Evolutionary conservation across 2,797 vertebrate genomes (phyloP).

Genomic region (Smutsia temminckii): DNA sequence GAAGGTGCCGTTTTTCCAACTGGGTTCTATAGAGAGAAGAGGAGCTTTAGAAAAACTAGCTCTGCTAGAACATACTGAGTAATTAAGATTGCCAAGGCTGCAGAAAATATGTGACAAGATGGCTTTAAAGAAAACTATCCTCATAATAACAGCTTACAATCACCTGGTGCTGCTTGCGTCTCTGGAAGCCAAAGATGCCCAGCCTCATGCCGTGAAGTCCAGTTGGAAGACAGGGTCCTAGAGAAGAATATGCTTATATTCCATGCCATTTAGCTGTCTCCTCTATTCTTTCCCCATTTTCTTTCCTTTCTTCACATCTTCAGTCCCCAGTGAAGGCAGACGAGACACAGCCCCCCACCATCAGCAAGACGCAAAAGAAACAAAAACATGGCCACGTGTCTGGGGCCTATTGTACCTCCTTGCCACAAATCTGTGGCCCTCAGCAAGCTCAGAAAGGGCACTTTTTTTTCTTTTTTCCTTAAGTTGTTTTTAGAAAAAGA

Average conservation of each 20-base stretch:
- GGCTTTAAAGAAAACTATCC: background rate
- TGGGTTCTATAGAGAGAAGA: background rate
- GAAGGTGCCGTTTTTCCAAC: background rate
- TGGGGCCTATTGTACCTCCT: background rate
- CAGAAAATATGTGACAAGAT: background rate
- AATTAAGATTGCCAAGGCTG: background rate
- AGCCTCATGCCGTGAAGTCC: background rate
- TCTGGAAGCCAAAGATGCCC: background rate
- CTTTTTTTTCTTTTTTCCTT: background rate
- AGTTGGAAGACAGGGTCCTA: background rate
- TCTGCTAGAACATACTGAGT: background rate
- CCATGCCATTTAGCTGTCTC: background rate
- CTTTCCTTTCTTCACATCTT: background rate
- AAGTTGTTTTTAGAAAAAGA: background rate
- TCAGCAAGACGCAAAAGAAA: background rate
- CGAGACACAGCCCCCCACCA: background rate
- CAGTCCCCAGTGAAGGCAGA: background rate
- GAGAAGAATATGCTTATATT: background rate
- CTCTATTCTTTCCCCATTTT: background rate
- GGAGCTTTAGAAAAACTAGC: background rate
- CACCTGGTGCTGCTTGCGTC: background rate
- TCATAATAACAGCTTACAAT: background rate
- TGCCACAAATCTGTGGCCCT: background rate
- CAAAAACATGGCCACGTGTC: accelerated
- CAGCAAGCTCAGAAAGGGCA: background rate